phyloP scores from a whole-genome alignment of 2,113 vertebrate species.

The Potamarius usumacintae region DNA sequence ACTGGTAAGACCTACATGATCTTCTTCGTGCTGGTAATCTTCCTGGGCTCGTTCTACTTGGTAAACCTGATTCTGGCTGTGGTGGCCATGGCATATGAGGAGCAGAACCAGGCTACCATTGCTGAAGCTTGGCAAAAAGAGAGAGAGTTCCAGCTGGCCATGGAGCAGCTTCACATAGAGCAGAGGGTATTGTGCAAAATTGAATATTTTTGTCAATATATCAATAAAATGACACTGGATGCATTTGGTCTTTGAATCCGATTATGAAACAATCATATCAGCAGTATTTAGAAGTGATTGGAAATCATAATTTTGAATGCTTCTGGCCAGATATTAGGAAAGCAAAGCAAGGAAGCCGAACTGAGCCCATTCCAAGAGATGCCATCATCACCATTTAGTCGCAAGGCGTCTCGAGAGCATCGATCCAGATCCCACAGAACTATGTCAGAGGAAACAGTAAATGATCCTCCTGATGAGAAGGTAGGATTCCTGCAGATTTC shows the following conservation, averaged over 20 bases:
- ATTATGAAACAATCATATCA: not conserved
- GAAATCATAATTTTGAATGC: not conserved
- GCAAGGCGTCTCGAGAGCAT: constrained; percentile 75
- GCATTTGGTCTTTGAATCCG: not conserved
- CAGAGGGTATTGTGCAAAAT: constrained; percentile 78
- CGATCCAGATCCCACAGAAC: constrained; percentile 77
- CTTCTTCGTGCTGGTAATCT: constrained; percentile 98
- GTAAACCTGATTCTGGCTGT: constrained; percentile 96
- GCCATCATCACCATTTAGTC: constrained; percentile 81
- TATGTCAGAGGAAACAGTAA: constrained; percentile 76
- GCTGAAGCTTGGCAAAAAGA: constrained; percentile 95
- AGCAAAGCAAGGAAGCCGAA: constrained; percentile 78
- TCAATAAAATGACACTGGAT: not conserved
- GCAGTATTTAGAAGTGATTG: not conserved
- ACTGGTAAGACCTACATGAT: constrained; percentile 99
- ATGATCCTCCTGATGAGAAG: constrained; percentile 69
- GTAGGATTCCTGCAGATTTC: constrained; percentile 42
- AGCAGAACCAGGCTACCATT: constrained; percentile 98
- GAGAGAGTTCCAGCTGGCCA: constrained; percentile 90
- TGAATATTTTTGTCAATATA: not conserved
- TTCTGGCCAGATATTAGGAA: constrained; percentile 75
- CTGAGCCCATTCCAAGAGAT: constrained; percentile 75
- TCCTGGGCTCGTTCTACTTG: constrained; percentile 97
- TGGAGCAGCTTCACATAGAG: constrained; percentile 91
- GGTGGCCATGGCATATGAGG: constrained; percentile 98